Conservation (phyloP, 35 echinoderm and acorn worm species). For the Lytechinus pictus region DNA sequence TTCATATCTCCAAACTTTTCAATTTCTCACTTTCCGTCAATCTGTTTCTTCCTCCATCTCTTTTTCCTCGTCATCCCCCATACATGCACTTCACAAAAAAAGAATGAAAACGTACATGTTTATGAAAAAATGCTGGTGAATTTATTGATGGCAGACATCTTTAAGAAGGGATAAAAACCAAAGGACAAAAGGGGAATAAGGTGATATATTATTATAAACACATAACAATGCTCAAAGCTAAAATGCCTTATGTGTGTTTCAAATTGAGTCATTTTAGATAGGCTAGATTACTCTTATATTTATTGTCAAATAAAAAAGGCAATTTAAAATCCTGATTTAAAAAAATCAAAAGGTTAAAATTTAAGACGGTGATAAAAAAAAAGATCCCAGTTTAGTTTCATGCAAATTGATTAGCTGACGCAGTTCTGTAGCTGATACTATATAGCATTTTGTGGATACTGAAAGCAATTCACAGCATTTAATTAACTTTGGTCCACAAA, state of each 20-base stretch:
- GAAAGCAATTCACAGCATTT: conserved; percentile 12
- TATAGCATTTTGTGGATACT: background rate
- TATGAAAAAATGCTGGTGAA: conserved; percentile 49
- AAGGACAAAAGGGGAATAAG: background rate
- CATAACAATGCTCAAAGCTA: background rate
- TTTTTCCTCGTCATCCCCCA: background rate
- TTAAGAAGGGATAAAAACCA: conserved; percentile 8
- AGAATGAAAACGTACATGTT: background rate
- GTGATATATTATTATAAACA: background rate
- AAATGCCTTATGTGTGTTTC: background rate
- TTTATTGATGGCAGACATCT: conserved; percentile 41
- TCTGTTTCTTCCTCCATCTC: background rate
- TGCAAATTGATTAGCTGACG: background rate
- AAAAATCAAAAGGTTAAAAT: background rate
- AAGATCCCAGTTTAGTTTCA: background rate
- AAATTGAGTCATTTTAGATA: background rate
- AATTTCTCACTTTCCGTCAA: background rate
- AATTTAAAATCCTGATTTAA: background rate
- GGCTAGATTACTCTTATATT: background rate
- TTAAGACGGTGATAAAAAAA: background rate
- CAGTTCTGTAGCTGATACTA: background rate
- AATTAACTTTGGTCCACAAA: background rate
- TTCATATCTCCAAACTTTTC: background rate
- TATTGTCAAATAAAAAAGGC: too few species aligned
- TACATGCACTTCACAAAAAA: background rate